These are phyloP conservation scores for Aplocera efformata DNA, from an alignment of 2,888 invertebrate genomes.

Conservation along the genomic window DNA sequence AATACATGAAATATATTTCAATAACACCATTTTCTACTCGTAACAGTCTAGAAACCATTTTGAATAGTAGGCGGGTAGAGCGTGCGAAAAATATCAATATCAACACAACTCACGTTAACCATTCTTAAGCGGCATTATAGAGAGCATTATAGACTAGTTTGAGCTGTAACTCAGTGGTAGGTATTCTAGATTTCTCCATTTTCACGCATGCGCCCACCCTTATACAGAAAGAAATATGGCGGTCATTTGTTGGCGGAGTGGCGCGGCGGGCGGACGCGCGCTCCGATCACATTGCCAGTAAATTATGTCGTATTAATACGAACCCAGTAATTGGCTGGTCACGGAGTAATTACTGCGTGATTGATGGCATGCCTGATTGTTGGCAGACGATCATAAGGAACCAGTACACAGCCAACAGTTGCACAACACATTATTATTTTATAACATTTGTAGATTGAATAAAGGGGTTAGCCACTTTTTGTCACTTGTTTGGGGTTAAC, in stretches of 20 bases:
- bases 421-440: not conserved
- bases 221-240: slow-evolving; percentile 32
- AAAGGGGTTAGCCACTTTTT: too few species aligned
- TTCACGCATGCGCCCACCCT: slow-evolving; percentile 19
- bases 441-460: too few species aligned
- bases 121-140: not conserved
- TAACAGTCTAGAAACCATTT: too few species aligned
- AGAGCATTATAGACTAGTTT: slow-evolving; percentile 1
- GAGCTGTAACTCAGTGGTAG: slow-evolving; percentile 5
- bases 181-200: slow-evolving; percentile 8
- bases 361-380: slow-evolving; percentile 18
- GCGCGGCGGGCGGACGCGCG: slow-evolving; percentile 26
- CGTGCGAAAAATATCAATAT: not conserved
- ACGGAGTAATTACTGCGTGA: slow-evolving; percentile 26
- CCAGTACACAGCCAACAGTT: not conserved
- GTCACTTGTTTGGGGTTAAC: too few species aligned
- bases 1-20: too few species aligned
- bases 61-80: too few species aligned
- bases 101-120: not conserved
- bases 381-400: slow-evolving; percentile 6
- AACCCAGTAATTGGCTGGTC: slow-evolving; percentile 24
- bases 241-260: slow-evolving; percentile 19
- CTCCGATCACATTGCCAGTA: slow-evolving; percentile 16
- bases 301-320: slow-evolving; percentile 19
- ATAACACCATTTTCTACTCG: too few species aligned